phyloP scores from a whole-genome alignment of 53 echinoderm and acorn worm species.

The Henricia sp. region DNA sequence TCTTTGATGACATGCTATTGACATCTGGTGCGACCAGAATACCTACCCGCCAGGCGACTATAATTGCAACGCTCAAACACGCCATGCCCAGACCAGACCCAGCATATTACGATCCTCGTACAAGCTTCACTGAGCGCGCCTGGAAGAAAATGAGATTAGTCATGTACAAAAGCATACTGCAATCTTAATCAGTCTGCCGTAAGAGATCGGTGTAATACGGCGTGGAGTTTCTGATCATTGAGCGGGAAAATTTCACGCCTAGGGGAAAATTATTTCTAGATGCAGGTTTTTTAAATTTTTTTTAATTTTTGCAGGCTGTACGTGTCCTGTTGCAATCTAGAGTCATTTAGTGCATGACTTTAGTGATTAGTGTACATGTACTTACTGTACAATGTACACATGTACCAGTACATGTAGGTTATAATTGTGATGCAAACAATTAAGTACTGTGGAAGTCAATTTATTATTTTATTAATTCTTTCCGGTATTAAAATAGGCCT shows the following conservation, averaged over 20 bases:
- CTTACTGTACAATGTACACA: not conserved
- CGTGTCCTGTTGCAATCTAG: too few relatives aligned
- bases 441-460: too few relatives aligned
- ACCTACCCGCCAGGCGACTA: not conserved
- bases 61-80: too few relatives aligned
- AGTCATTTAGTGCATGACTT: too few relatives aligned
- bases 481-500: too few relatives aligned
- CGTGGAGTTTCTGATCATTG: conserved; percentile 9
- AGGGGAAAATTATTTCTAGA: conserved; percentile 19
- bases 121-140: conserved; percentile 4
- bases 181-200: conserved; percentile 24
- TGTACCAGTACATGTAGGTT: not conserved
- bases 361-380: conserved; percentile 9
- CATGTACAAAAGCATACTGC: conserved; percentile 7
- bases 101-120: not conserved
- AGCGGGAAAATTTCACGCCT: conserved; percentile 16
- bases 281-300: conserved; percentile 15
- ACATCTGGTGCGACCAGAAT: too few relatives aligned
- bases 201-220: conserved; percentile 39
- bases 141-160: conserved; percentile 34
- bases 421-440: too few relatives aligned
- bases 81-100: not conserved
- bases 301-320: not conserved
- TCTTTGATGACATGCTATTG: too few relatives aligned
- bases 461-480: too few relatives aligned